Evolutionary conservation across 1,140 invertebrate genomes (phyloP), one percentile per base, ranked within the genome.

Genomic region (Drosophila suzukii): DNA sequence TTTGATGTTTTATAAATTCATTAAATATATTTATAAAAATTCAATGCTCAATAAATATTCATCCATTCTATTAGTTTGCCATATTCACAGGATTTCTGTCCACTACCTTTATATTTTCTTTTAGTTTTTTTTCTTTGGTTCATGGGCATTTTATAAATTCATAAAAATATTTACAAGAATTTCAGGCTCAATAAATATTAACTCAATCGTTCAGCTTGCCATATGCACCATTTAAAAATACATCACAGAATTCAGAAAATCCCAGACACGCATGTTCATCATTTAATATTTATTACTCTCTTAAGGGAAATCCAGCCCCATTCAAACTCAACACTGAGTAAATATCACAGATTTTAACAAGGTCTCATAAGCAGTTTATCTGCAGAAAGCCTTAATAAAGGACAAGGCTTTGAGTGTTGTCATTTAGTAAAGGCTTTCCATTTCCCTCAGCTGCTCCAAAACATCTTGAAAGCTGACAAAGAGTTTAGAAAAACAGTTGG

Each of bases 351-450:
- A 38, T 13, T 54, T 39, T 1, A 30, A 24, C 0, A 24, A 32
- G 4, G 13, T 11, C 1, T 13, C 13, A 43, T 15, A 6, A 46
- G 15, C 4, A 46, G 15, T 39, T 10, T 57, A 49, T 43, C 7
- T 2, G n/a, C 36, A 15, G 4, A 7, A 46, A n/a, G 47, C 49
- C 65, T 32, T 30, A 63, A 63, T 56, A 53, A 24, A 51, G 47
- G 55, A 6, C 8, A 13, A 56, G 56, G 41, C 54, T 11, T 51
- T 46, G 20, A 36, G 24, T 47, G 51, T 44, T 59, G 39, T 47
- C 6, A 8, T 62, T 75, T 17, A 32, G 15, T 8, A n/a, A 32
- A 20, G 0, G 34, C 6, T 39, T 13, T 60, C 27, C 27, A 3
- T 27, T 5, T n/a, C 49, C 20, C 20, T 20, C 20, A 20, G 20